Evolutionary conservation across 2,888 invertebrate genomes (phyloP).

Genomic region (Mystacides longicornis): DNA sequence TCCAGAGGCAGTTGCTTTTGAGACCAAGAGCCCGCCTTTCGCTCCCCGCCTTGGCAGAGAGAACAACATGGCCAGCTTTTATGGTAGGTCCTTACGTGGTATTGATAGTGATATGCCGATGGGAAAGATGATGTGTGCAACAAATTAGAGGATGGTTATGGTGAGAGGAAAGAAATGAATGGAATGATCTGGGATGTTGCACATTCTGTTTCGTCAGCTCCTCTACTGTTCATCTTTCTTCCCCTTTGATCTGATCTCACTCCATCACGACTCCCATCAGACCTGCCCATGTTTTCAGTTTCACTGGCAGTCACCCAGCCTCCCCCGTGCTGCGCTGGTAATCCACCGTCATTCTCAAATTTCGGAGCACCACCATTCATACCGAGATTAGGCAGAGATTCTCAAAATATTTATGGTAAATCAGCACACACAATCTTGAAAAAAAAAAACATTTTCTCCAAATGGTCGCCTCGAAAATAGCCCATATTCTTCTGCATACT

Average conservation of each 20-base stretch:
- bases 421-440: neutral
- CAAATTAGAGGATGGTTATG: too few species aligned
- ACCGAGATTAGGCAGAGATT: slow-evolving; percentile 4
- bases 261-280: too few species aligned
- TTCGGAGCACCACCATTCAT: neutral
- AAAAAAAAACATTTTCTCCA: too few species aligned
- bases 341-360: neutral
- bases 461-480: too few species aligned
- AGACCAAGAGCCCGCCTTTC: slow-evolving; percentile 21
- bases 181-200: too few species aligned
- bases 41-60: slow-evolving; percentile 22
- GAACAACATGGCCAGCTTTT: slow-evolving; percentile 7
- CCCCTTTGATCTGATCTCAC: too few species aligned
- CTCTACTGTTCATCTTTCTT: too few species aligned
- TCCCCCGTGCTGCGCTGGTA: neutral
- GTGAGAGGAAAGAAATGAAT: too few species aligned
- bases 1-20: slow-evolving; percentile 15
- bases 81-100: slow-evolving; percentile 4
- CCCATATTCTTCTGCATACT: too few species aligned
- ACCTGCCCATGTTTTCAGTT: neutral
- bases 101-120: too few species aligned
- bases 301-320: neutral
- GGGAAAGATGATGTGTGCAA: too few species aligned
- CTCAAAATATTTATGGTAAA: neutral
- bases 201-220: too few species aligned